Percentiles rank a stretch among this genome's conserved stretches.
These are phyloP conservation scores for Archegozetes longisetosus DNA, from an alignment of 1,140 invertebrate genomes.

Conservation along the genomic window DNA sequence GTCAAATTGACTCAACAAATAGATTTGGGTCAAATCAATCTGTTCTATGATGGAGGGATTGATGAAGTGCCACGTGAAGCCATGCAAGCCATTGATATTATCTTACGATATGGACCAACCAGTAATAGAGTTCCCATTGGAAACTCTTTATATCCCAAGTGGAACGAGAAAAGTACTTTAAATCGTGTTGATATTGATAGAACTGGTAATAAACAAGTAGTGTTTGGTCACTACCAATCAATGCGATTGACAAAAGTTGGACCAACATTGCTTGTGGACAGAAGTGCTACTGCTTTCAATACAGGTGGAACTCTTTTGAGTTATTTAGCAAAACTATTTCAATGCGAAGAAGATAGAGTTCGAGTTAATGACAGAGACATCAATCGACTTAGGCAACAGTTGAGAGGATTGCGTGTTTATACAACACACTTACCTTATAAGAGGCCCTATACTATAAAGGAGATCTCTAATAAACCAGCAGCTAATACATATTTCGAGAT, in stretches of 20 bases:
- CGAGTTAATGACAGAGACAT: not conserved
- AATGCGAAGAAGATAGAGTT: too few species aligned
- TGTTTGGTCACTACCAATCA: conserved; percentile 1
- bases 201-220: not conserved
- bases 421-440: not conserved
- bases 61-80: not conserved
- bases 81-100: not conserved
- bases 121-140: not conserved
- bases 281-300: conserved; percentile 1
- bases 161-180: not conserved
- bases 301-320: not conserved
- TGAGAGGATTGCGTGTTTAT: not conserved
- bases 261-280: not conserved
- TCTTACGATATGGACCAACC: not conserved
- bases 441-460: not conserved
- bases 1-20: not conserved
- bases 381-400: not conserved
- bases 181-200: not conserved
- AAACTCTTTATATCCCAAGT: not conserved
- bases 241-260: not conserved
- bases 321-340: not conserved
- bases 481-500: not conserved
- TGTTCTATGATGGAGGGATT: not conserved
- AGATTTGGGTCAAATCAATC: not conserved
- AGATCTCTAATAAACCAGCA: not conserved